Base-by-base conservation (phyloP, 2,888 invertebrate species). In the Deroplatys truncata region DNA sequence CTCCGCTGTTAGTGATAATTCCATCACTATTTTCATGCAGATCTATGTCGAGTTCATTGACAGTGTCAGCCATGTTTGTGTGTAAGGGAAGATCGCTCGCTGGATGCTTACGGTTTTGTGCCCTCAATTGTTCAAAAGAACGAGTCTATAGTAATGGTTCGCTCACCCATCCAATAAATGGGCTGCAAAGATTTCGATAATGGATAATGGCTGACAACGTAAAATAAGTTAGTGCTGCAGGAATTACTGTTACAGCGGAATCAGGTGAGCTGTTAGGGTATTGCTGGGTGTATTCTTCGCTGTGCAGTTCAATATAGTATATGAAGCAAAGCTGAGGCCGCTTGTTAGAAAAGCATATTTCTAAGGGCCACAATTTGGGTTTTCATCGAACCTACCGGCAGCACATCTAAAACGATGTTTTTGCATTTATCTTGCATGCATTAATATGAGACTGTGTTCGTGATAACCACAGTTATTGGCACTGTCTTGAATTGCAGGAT, bases 1-100 rank as follows among this genome's bases (percentile, higher is more conserved):
- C 93, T n/a, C 92, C 92, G 90, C 92, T 92, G 91, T 92, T 92
- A 7, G 93, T 92, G 89, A 93, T 92, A 90, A 93, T 93, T 89
- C 93, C 93, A 88, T 93, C 93, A 90, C 91, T 92, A 91, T 90
- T 89, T 90, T 93, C 93, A 89, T 92, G 92, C 29, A 92, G 92
- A 89, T 93, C 93, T 93, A 93, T 93, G 85, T 90, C 91, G 28
- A 90, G 82, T 83, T 90, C 91, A 93, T 92, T 89, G 31, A 88
- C 56, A 83, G 82, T 88, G 82, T 90, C 90, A 29, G 90, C 90
- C 90, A 90, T 90, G 31, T 89, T 90, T 43, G 13, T 29, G n/a
- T 35, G 85, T 88, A 85, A 85, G 35, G 88, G 82, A n/a, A 29
- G 82, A 28, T 72, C 25, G 82, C 85, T 35, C 2, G 82, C 49